These are phyloP conservation scores for Malurus splendens DNA, from an alignment of 2,797 vertebrate species.

Conservation along the genomic window DNA sequence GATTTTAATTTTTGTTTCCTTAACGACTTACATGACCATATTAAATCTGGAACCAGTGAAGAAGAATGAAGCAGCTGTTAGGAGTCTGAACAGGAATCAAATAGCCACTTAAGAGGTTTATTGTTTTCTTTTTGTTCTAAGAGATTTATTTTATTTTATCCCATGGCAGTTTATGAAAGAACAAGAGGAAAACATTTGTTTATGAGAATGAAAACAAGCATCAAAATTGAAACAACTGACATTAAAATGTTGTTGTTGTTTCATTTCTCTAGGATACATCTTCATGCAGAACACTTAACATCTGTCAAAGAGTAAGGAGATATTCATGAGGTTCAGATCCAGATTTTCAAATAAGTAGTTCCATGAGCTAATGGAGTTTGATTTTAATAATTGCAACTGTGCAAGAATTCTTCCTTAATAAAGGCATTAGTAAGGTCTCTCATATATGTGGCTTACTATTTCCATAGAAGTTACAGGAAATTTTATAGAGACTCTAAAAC, in stretches of 20 bases:
- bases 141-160: constrained; percentile 56
- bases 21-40: constrained; percentile 37
- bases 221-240: constrained; percentile 13
- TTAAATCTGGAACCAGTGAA: constrained; percentile 61
- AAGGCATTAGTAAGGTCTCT: neutral
- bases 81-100: constrained; percentile 50
- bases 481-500: neutral
- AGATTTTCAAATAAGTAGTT: neutral
- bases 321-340: neutral
- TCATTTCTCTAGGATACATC: neutral
- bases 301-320: neutral
- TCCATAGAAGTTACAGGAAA: neutral
- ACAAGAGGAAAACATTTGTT: constrained; percentile 37
- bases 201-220: constrained; percentile 24
- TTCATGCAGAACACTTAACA: neutral
- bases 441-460: neutral
- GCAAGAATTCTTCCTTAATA: neutral
- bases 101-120: constrained; percentile 43
- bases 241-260: neutral
- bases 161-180: constrained; percentile 12
- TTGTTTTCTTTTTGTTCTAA: constrained; percentile 30
- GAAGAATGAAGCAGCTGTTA: constrained; percentile 66
- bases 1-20: constrained; percentile 34
- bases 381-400: neutral
- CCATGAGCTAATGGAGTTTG: neutral